Evolutionary conservation across 2,113 vertebrate species (phyloP), one percentile per base, ranked within the genome.

Genomic region (Cnemophilus loriae): DNA sequence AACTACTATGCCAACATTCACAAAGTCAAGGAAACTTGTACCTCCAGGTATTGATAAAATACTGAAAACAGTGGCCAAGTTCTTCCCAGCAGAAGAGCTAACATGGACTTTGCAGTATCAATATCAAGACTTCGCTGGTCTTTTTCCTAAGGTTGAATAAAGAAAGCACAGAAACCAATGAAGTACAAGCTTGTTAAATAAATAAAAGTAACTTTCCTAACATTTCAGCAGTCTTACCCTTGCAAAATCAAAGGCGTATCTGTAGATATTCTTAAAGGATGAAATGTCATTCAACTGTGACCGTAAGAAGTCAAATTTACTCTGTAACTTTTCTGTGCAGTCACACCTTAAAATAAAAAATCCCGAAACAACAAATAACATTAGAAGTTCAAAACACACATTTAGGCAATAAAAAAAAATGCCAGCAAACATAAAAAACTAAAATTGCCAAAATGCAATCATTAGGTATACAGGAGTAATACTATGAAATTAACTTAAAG

Each of bases 201-300:
- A 88, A 21, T 44, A 52, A 37, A 77, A 35, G 27, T 14, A 68
- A 55, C 35, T 68, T 60, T n/a, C 57, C 24, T 68, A 90, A 59
- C 11, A n/a, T 39, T 87, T 13, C 37, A 77, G 37, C 37, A n/a
- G 4, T 97, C 99, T 98, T 97, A 99, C 99, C 98, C 99, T 98
- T 97, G 99, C 98, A 96, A 99, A 99, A 98, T 99, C 99, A 95
- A 99, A 99, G 97, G 99, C 99, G 14, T 99, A 99, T 99, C 99
- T 99, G 98, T 99, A 99, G 97, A 99, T 99, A 97, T 98, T 99
- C 98, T 99, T 99, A 98, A 99, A 99, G 39, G 98, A 96, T n/a
- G 97, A 98, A 84, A 98, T 97, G 94, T 99, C 99, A 82, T 99
- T 99, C 97, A 99, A 97, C 65, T 99, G 98, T 90, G 98, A 98